Conservation (phyloP, 2,888 invertebrate genomes). For the Chymomyza caudatula region DNA sequence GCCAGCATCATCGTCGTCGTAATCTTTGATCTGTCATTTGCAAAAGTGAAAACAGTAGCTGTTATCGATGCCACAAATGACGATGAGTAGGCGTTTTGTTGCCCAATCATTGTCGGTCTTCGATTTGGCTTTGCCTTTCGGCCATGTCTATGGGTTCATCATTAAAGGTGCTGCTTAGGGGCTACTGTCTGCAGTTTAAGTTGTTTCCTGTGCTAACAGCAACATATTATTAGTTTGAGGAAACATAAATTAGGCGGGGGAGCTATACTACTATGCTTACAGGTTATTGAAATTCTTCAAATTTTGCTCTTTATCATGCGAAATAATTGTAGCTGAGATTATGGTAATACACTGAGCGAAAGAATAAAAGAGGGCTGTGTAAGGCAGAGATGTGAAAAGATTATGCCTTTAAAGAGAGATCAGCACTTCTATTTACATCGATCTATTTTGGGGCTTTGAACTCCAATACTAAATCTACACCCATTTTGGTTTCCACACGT, state of each 20-base stretch:
- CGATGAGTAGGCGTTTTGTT: slow-evolving; percentile 66
- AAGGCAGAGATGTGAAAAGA: too few species aligned
- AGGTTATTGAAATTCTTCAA: slow-evolving; percentile 36
- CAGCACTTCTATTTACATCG: too few species aligned
- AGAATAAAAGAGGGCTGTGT: too few species aligned
- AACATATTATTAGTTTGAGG: slow-evolving; percentile 53
- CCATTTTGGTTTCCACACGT: too few species aligned
- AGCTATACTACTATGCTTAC: neutral
- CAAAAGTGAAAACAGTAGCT: slow-evolving; percentile 57
- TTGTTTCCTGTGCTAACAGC: slow-evolving; percentile 44
- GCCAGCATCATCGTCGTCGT: slow-evolving; percentile 31
- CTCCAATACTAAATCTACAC: too few species aligned
- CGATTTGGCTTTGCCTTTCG: slow-evolving; percentile 12
- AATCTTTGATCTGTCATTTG: slow-evolving; percentile 58
- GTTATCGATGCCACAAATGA: slow-evolving; percentile 10
- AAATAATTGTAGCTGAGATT: slow-evolving; percentile 42
- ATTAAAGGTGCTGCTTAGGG: slow-evolving; percentile 13
- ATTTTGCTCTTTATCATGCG: slow-evolving; percentile 40
- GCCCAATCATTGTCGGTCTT: slow-evolving; percentile 31
- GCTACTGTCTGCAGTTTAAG: neutral
- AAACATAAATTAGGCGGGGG: slow-evolving; percentile 36
- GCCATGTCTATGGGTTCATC: slow-evolving; percentile 7
- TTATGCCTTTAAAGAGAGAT: too few species aligned
- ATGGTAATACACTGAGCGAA: neutral
- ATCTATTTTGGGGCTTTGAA: too few species aligned